Conservation (phyloP, 2,113 vertebrate species). For the Edolisoma coerulescens region DNA sequence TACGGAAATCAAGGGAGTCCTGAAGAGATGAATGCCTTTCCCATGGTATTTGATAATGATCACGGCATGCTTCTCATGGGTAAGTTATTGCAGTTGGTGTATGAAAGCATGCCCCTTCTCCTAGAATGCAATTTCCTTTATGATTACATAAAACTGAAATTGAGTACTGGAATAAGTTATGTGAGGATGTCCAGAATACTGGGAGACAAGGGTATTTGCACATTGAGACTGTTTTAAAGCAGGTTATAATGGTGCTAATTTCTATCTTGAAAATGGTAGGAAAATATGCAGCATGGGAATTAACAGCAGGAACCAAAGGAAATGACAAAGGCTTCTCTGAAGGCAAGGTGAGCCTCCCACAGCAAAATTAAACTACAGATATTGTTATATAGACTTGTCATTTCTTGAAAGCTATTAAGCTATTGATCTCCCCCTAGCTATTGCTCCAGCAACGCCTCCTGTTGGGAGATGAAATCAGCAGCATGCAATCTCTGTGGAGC, state of each 20-base stretch:
- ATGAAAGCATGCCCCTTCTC: not conserved
- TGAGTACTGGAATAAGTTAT: not conserved
- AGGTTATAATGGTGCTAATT: not conserved
- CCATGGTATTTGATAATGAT: conserved; percentile 67
- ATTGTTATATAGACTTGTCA: not conserved
- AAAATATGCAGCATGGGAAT: not conserved
- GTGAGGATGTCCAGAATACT: not conserved
- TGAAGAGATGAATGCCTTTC: conserved; percentile 59
- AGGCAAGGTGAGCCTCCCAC: not conserved
- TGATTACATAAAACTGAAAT: not conserved
- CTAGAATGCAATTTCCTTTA: not conserved
- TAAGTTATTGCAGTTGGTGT: not conserved
- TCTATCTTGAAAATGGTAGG: not conserved
- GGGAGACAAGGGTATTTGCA: not conserved
- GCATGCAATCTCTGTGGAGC: not conserved
- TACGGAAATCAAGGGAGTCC: conserved; percentile 56
- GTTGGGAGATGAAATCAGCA: not conserved
- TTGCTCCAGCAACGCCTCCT: not conserved
- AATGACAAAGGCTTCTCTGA: not conserved
- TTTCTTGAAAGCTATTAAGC: not conserved
- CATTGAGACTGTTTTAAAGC: not conserved
- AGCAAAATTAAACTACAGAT: not conserved
- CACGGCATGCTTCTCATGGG: conserved; percentile 57
- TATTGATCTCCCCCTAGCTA: not conserved
- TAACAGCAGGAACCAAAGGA: not conserved